Conservation (phyloP, 2,888 invertebrate genomes). For the Limnephilus rhombicus region DNA sequence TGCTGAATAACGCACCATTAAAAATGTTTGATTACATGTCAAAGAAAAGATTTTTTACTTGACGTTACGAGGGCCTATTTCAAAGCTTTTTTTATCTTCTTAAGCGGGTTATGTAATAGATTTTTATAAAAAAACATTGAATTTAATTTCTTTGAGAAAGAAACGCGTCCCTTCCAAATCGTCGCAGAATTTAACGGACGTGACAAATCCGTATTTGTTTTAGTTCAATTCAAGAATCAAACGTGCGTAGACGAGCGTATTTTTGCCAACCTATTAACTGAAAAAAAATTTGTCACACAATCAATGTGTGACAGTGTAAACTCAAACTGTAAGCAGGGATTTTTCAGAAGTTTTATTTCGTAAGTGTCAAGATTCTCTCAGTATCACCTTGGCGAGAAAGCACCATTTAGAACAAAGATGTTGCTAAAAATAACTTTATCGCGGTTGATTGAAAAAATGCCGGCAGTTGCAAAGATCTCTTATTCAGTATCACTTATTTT, state of each 20-base stretch:
- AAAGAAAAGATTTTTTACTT: background rate
- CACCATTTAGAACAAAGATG: too few species aligned
- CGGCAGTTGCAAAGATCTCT: background rate
- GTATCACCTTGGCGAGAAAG: too few species aligned
- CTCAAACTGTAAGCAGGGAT: background rate
- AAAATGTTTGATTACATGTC: background rate
- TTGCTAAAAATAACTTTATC: too few species aligned
- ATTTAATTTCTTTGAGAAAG: too few species aligned
- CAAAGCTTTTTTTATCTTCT: background rate
- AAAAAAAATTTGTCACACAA: background rate
- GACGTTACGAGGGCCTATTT: background rate
- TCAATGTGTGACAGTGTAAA: background rate
- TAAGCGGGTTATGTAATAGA: background rate
- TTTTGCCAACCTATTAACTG: background rate
- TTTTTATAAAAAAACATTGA: background rate
- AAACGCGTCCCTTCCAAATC: background rate
- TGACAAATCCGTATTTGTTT: background rate
- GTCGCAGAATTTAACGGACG: background rate
- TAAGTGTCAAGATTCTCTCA: too few species aligned
- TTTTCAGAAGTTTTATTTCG: too few species aligned
- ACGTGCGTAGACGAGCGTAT: background rate
- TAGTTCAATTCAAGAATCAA: background rate
- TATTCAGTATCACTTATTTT: background rate
- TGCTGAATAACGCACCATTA: slow-evolving; percentile 17
- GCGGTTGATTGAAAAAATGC: too few species aligned